Evolutionary conservation across 1,140 invertebrate genomes (phyloP), one percentile per base, ranked within the genome.

Genomic region (Drosophila rufa): DNA sequence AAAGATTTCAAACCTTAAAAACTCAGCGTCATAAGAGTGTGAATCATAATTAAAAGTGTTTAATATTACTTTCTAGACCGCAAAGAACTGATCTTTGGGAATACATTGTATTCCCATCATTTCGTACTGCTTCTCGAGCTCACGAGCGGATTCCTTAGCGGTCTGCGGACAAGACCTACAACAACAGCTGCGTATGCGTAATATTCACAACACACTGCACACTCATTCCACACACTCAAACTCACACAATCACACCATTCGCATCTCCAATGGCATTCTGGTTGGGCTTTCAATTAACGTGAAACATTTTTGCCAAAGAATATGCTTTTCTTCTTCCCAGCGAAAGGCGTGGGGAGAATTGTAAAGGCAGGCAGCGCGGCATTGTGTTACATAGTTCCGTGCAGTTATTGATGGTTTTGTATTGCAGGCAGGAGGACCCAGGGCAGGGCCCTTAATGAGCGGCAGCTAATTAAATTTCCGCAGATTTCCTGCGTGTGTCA

Each of bases 201-300:
- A 60, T 76, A 15, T n/a, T 36, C 55, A 57, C 45, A 15, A 19
- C 33, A 60, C 33, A 73, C 30, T 56, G 17, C 27, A 48, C 45
- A 64, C 38, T 45, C 38, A 47, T 30, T 56, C 27, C 7, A 61
- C 33, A 58, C 25, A 73, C 45, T 25, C 57, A 55, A 30, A 30
- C 8, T 6, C 25, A 15, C 25, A 11, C 48, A 25, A 25, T 6
- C 25, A 30, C 11, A 27, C 58, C 27, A 60, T 43, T 14, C 22
- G 22, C 43, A 38, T 65, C 61, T 75, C 30, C 67, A 62, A 69
- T 79, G 68, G 75, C 65, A 71, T 79, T 79, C 25, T 48, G 33
- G 56, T 60, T 78, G 82, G 73, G 73, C 77, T 79, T 89, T 81
- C 85, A 90, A 81, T 89, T 89, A 90, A 84, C 84, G 78, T 79